Percentiles rank a stretch among this genome's conserved stretches.
Conservation (phyloP, 2,888 invertebrate species). For the Lydus trimaculatus region DNA sequence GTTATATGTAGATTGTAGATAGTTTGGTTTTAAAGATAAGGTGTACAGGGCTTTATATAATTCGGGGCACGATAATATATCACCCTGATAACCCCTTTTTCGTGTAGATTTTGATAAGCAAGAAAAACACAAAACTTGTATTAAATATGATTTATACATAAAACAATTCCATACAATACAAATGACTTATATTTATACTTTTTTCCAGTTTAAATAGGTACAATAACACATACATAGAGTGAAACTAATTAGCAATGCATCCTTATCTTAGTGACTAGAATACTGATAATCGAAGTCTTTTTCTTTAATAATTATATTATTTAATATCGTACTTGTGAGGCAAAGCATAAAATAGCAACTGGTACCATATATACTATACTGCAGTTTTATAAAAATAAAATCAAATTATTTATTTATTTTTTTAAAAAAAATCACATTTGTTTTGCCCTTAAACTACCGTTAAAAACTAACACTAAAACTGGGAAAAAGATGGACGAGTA, state of each 20-base stretch:
- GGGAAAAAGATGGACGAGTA: background rate
- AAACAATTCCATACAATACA: slow-evolving; percentile 51
- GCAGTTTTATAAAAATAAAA: slow-evolving; percentile 22
- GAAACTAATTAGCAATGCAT: slow-evolving; percentile 44
- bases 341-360: slow-evolving; percentile 38
- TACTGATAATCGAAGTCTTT: slow-evolving; percentile 57
- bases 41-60: too few relatives aligned
- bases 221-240: slow-evolving; percentile 39
- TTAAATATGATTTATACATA: slow-evolving; percentile 43
- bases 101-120: background rate
- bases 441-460: slow-evolving; percentile 13
- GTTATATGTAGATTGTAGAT: too few relatives aligned
- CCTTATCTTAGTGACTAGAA: slow-evolving; percentile 55
- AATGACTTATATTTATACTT: slow-evolving; percentile 49
- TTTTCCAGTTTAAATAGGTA: slow-evolving; percentile 38
- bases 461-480: background rate
- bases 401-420: slow-evolving; percentile 19
- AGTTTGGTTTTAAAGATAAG: too few relatives aligned
- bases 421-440: slow-evolving; percentile 40
- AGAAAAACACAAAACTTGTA: background rate
- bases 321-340: slow-evolving; percentile 43
- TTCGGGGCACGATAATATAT: too few relatives aligned
- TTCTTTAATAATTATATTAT: slow-evolving; percentile 36
- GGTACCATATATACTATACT: slow-evolving; percentile 29
- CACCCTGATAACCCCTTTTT: too few relatives aligned